Conservation (phyloP, 37 sponge, comb jelly and placozoan genomes). For the Halichondria panicea region DNA sequence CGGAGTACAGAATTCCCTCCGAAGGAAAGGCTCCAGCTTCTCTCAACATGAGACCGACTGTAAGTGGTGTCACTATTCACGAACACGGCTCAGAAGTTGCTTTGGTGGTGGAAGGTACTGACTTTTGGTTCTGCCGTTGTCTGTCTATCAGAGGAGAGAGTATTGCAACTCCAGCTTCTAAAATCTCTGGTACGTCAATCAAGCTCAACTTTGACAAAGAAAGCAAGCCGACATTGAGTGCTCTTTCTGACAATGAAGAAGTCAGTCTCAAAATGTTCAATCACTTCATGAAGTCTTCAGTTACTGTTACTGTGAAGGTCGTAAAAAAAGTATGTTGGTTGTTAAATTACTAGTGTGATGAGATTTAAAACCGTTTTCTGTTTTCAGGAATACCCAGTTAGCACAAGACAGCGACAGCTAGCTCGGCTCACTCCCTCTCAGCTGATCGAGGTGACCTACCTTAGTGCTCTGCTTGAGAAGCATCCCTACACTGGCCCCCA, state of each 20-base stretch:
- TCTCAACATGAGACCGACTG: slow-evolving; percentile 9
- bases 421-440: slow-evolving; percentile 42
- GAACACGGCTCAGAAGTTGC: slow-evolving; percentile 26
- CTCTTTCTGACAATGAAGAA: neutral
- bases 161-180: slow-evolving; percentile 10
- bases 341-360: neutral
- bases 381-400: slow-evolving; percentile 1
- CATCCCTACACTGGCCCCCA: neutral
- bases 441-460: slow-evolving; percentile 32
- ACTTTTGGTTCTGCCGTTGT: slow-evolving; percentile 30
- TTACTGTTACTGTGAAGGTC: neutral
- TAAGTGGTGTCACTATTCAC: slow-evolving; percentile 10
- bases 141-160: slow-evolving; percentile 1
- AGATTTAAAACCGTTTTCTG: neutral
- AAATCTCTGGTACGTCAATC: slow-evolving; percentile 10
- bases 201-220: slow-evolving; percentile 18
- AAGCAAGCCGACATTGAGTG: neutral
- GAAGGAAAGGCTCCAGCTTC: neutral
- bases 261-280: neutral
- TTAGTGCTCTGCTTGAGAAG: slow-evolving; percentile 46
- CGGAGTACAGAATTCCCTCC: neutral
- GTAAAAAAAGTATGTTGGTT: slow-evolving; percentile 9
- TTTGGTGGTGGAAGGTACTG: slow-evolving; percentile 8
- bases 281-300: slow-evolving; percentile 1
- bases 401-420: slow-evolving; percentile 37